Base-by-base conservation (phyloP, 2,113 vertebrate species). In the Melierax canorus region DNA sequence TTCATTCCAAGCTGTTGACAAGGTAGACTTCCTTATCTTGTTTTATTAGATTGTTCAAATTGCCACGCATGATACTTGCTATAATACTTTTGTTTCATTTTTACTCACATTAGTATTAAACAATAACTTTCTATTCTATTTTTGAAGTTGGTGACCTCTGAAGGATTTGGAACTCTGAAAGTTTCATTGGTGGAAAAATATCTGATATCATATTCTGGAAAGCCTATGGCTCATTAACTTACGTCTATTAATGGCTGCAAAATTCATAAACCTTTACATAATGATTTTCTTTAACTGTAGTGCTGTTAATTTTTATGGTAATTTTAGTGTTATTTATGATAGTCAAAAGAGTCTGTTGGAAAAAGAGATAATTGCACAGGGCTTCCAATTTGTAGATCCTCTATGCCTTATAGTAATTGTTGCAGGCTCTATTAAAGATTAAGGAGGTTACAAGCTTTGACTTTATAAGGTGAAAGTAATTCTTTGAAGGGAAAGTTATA, bases 231-330 rank as follows among this genome's bases (percentile, higher is more conserved):
- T 97, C 96, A 60, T 97, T 97, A 97, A 94, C 86, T 97, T 94
- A 67, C 22, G 58, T 82, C 95, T 96, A 96, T 97, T 96, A 91
- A 95, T 86, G 85, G 79, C 91, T 95, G 91, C 96, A 94, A 96
- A 97, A 97, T 97, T 96, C 97, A 96, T 97, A 97, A 96, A 97
- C 96, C 94, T 97, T 97, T 97, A 97, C 94, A 85, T 97, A 97
- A 97, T 97, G 95, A 97, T 97, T 97, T 97, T 97, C 93, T 95
- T 97, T 95, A 96, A 97, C 82, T 94, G 93, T 83, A 79, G 95
- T 84, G 82, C 85, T 94, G 95, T 97, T 97, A 96, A 94, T 94
- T 96, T 97, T 97, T 97, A 97, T 96, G 87, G 45, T 89, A 85
- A 88, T 93, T 95, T 96, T 96, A 92, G 76, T 90, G 63, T 95